These are phyloP conservation scores for Steinernema feltiae DNA, from an alignment of 1,140 invertebrate species.

Conservation along the genomic window DNA sequence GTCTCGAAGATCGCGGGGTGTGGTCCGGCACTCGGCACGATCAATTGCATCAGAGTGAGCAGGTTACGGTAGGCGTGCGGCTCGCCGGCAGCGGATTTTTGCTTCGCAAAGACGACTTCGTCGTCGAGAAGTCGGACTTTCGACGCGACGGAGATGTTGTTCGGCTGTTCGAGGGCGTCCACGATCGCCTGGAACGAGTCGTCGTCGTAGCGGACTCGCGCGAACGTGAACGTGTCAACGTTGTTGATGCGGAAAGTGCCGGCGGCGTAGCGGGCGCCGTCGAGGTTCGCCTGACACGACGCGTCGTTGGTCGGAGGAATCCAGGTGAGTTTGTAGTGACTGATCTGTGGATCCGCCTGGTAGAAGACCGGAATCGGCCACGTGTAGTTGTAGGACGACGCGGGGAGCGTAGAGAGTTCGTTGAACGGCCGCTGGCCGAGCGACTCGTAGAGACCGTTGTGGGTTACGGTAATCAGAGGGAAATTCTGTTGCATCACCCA, in stretches of 20 bases:
- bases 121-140: background rate
- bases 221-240: constrained; percentile 15
- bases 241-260: constrained; percentile 9
- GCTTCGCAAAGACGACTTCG: background rate
- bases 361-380: constrained; percentile 25
- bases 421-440: constrained; percentile 19
- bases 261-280: background rate
- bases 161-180: background rate
- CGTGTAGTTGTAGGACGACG: constrained; percentile 24
- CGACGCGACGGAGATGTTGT: background rate
- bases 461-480: constrained; percentile 19
- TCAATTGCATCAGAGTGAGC: background rate
- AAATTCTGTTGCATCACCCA: constrained; percentile 27
- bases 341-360: background rate
- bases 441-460: background rate
- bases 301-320: constrained; percentile 11
- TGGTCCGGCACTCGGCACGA: background rate
- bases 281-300: background rate
- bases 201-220: constrained; percentile 6
- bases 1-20: constrained; percentile 3
- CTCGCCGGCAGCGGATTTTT: background rate
- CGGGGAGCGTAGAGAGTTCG: background rate
- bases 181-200: constrained; percentile 6
- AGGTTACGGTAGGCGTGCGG: background rate
- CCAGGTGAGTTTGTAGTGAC: constrained; percentile 13